Percentiles rank a stretch among this genome's conserved stretches.
Evolutionary conservation across 2,113 vertebrate species (phyloP).

Genomic region (Garra rufa): DNA sequence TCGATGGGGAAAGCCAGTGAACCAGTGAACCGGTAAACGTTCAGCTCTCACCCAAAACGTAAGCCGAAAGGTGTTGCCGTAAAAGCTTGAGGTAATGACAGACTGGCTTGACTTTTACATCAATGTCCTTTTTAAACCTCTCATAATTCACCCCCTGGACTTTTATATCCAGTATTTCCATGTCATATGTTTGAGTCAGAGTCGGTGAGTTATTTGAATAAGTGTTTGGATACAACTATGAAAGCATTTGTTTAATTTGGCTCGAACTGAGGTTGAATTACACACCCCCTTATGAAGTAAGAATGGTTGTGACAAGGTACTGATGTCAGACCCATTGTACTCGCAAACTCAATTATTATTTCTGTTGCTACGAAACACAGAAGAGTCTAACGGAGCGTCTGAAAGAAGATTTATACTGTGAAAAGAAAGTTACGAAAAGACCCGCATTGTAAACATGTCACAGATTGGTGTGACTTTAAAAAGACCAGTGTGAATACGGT

Average conservation of each 20-base stretch:
- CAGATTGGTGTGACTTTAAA: background rate
- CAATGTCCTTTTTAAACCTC: background rate
- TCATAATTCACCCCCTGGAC: background rate
- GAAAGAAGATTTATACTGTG: background rate
- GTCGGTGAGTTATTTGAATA: slow-evolving; percentile 39
- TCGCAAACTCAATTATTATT: slow-evolving; percentile 9
- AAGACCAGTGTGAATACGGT: background rate
- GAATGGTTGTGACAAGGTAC: slow-evolving; percentile 38
- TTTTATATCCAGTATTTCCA: slow-evolving; percentile 32
- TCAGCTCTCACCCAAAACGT: background rate
- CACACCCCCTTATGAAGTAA: slow-evolving; percentile 54
- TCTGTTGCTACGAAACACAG: slow-evolving; percentile 27
- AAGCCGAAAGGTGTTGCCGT: slow-evolving; percentile 41
- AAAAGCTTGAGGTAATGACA: slow-evolving; percentile 49
- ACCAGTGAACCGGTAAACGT: background rate
- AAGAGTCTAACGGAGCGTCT: background rate
- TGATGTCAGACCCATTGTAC: slow-evolving; percentile 23
- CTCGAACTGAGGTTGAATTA: slow-evolving; percentile 49
- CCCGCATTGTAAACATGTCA: background rate
- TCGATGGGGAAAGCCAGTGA: background rate
- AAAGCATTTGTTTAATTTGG: slow-evolving; percentile 59
- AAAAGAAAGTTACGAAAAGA: background rate
- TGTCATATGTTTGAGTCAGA: slow-evolving; percentile 47
- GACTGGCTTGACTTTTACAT: slow-evolving; percentile 9
- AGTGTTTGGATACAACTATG: slow-evolving; percentile 36